Percentiles rank a stretch among this genome's conserved stretches.
These are phyloP conservation scores for rat (Rattus norvegicus) DNA, from an alignment of 2,113 vertebrate genomes.

Conservation along the genomic window DNA sequence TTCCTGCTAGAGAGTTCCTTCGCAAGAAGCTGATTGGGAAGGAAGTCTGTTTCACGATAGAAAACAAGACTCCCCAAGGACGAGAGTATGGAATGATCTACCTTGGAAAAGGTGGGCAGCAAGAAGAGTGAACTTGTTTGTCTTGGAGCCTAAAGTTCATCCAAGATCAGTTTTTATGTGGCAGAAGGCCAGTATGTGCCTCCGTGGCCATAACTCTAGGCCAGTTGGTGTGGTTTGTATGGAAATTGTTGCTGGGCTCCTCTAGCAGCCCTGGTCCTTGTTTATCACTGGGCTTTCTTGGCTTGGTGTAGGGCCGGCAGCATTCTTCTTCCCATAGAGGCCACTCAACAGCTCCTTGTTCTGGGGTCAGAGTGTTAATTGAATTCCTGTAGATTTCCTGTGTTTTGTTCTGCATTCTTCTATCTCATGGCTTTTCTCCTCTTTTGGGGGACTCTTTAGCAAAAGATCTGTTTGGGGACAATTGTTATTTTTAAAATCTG, in stretches of 20 bases:
- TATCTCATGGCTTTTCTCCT: not conserved
- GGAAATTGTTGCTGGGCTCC: not conserved
- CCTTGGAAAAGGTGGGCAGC: slow-evolving; percentile 93
- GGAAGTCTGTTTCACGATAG: slow-evolving; percentile 98
- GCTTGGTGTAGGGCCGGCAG: not conserved
- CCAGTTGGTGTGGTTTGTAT: not conserved
- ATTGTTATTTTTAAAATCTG: not conserved
- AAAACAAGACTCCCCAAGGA: slow-evolving; percentile 93
- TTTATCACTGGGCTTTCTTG: not conserved
- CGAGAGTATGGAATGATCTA: slow-evolving; percentile 98
- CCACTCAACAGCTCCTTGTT: not conserved
- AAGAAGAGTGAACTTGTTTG: not conserved
- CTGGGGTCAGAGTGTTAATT: not conserved
- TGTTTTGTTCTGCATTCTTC: not conserved
- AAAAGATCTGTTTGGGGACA: slow-evolving; percentile 42
- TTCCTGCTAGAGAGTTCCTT: slow-evolving; percentile 97
- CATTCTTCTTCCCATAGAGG: not conserved
- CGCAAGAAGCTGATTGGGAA: slow-evolving; percentile 98
- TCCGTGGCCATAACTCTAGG: not conserved
- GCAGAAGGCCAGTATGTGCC: not conserved
- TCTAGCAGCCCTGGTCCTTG: fast-evolving
- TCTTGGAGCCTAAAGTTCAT: not conserved
- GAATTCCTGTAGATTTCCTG: slow-evolving; percentile 52
- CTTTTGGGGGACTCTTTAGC: slow-evolving; percentile 10
- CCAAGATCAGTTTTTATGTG: not conserved